phyloP scores from a whole-genome alignment of 2,888 invertebrate genomes.

The Epinotia demarniana region DNA sequence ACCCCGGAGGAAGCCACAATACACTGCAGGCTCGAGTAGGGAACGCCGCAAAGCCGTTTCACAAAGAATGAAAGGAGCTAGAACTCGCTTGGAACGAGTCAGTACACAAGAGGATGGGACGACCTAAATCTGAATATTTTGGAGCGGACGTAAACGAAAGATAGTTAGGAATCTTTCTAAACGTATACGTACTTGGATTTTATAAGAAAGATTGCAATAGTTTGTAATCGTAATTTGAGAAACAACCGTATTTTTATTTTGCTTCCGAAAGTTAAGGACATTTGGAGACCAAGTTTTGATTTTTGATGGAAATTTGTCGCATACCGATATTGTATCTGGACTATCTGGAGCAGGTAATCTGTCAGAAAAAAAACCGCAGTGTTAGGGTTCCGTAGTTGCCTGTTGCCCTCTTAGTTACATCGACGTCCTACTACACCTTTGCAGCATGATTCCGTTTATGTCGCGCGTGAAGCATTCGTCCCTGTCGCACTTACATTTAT shows the following conservation, averaged over 20 bases:
- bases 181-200: not conserved
- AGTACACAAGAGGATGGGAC: conserved; percentile 32
- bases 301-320: no score
- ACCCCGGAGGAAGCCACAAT: conserved; percentile 44
- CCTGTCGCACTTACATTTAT: no score
- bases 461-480: no score
- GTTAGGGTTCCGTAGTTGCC: no score
- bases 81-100: conserved; percentile 52
- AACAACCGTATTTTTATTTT: not conserved
- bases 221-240: no score
- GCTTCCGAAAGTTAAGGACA: not conserved
- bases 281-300: not conserved
- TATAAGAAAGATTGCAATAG: not conserved
- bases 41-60: conserved; percentile 36
- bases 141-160: conserved; percentile 9
- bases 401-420: no score
- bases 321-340: no score
- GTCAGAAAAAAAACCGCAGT: no score
- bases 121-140: conserved; percentile 40
- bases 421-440: no score
- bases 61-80: conserved; percentile 45
- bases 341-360: no score
- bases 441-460: no score
- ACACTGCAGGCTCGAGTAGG: conserved; percentile 19
- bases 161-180: not conserved